Evolutionary conservation across 2,888 invertebrate species (phyloP).

Genomic region (Phyllotreta striolata): DNA sequence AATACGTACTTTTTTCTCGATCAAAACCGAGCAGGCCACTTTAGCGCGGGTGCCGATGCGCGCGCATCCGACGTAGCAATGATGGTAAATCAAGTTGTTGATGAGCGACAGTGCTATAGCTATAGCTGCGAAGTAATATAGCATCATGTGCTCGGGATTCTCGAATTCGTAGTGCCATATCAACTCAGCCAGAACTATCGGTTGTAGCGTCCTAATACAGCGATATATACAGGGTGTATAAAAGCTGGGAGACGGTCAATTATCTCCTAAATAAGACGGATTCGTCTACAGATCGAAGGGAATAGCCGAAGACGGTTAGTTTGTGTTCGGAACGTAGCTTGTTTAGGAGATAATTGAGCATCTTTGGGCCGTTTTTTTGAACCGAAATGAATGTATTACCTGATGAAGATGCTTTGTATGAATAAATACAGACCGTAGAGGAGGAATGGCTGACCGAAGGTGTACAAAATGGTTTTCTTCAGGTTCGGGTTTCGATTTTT

Average conservation of each 20-base stretch:
- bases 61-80: constrained; percentile 64
- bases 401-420: constrained; percentile 63
- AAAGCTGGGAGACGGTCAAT: too few relatives aligned
- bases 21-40: constrained; percentile 79
- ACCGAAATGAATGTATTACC: constrained; percentile 62
- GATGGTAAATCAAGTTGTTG: constrained; percentile 73
- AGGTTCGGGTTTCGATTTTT: constrained; percentile 52
- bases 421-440: constrained; percentile 26
- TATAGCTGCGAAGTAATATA: constrained; percentile 71
- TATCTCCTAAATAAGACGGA: too few relatives aligned
- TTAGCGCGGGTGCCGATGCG: constrained; percentile 80
- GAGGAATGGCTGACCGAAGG: constrained; percentile 33
- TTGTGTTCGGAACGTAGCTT: too few relatives aligned
- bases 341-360: too few relatives aligned
- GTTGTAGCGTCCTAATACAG: constrained; percentile 69
- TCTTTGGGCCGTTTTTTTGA: too few relatives aligned
- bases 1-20: constrained; percentile 78
- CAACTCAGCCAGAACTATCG: constrained; percentile 68
- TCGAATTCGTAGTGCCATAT: constrained; percentile 62
- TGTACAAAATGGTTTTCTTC: constrained; percentile 37
- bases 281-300: neutral
- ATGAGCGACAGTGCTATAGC: constrained; percentile 68
- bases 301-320: too few relatives aligned
- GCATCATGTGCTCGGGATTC: constrained; percentile 63
- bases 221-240: too few relatives aligned